Evolutionary conservation across 2,797 vertebrate genomes (phyloP).

Genomic region (Darevskia mixta): DNA sequence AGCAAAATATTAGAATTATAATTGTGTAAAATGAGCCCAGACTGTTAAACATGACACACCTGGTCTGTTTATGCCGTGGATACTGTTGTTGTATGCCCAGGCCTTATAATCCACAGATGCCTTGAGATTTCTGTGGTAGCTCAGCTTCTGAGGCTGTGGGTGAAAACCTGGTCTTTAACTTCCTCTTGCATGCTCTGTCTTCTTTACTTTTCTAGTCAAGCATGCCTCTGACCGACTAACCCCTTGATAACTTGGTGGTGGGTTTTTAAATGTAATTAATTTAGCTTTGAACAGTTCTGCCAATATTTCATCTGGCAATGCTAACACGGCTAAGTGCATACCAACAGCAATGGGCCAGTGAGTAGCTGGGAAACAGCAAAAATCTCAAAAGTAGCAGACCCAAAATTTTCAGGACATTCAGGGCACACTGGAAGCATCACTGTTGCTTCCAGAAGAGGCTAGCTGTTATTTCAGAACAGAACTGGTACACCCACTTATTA

Average conservation of each 20-base stretch:
- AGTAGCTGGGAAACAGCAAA: constrained; percentile 22
- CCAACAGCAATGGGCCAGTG: not conserved
- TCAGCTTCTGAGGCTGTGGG: not conserved
- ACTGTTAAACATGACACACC: not conserved
- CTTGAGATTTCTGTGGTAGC: not conserved
- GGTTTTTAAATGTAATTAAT: constrained; percentile 27
- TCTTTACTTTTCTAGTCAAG: not conserved
- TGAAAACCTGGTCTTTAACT: constrained; percentile 3
- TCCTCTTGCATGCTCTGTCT: constrained; percentile 47
- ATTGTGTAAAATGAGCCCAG: not conserved
- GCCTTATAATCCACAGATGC: not conserved
- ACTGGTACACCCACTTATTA: not conserved
- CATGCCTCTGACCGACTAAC: constrained; percentile 25
- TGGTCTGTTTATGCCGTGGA: not conserved
- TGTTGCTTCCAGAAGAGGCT: not conserved
- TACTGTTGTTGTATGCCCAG: not conserved
- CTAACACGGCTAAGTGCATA: not conserved
- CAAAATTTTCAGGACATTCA: not conserved
- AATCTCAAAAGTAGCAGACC: too few relatives aligned
- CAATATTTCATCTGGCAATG: not conserved
- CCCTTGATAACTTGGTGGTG: constrained; percentile 52
- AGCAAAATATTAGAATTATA: too few relatives aligned
- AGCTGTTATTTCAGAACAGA: not conserved
- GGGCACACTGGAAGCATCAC: not conserved
- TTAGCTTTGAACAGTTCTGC: constrained; percentile 28